Evolutionary conservation across 2,113 vertebrate genomes (phyloP), one percentile per base, ranked within the genome.

Genomic region (Grammomys surdaster): DNA sequence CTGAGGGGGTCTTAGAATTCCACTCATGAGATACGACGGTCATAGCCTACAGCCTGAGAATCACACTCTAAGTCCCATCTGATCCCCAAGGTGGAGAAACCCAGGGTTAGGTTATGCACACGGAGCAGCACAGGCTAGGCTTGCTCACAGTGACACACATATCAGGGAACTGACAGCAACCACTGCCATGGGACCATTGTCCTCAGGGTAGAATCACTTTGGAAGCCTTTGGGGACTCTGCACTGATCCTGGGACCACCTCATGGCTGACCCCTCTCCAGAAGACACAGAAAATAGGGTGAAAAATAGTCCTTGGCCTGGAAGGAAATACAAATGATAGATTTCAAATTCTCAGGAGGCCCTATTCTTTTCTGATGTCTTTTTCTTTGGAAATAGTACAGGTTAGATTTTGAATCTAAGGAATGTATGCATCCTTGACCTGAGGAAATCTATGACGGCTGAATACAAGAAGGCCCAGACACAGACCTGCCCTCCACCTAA

Each of bases 101-200:
- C 10, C 2, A 4, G 1, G 46, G 17, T 33, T 22, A 26, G 60
- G 31, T 16, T 3, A 4, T 19, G 9, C 75, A 19, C 3, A 3
- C 12, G 28, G 46, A 4, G 11, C 31, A 10, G 2, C 12, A 36
- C 28, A 56, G 11, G 9, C 3, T 54, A 56, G 33, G 46, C 56
- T 70, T 7, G 1, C 10, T 60, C 72, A 1, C 0, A 0, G 6
- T 48, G 22, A 7, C 26, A 26, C 2, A 1, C 5, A 1, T 8
- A 58, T 36, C 2, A 0, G 48, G 40, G 20, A 11, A 2, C 43
- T 10, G 28, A 33, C 20, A 28, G 56, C 12, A 56, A 7, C 26
- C 51, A 54, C 10, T n/a, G 72, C 10, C 8, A 31, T 2, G 33
- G 58, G 1, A 4, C 31, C 73, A 26, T 28, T 0, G 0, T 24